Base-by-base conservation (phyloP, 2,113 vertebrate genomes). In the Gadus chalcogrammus region DNA sequence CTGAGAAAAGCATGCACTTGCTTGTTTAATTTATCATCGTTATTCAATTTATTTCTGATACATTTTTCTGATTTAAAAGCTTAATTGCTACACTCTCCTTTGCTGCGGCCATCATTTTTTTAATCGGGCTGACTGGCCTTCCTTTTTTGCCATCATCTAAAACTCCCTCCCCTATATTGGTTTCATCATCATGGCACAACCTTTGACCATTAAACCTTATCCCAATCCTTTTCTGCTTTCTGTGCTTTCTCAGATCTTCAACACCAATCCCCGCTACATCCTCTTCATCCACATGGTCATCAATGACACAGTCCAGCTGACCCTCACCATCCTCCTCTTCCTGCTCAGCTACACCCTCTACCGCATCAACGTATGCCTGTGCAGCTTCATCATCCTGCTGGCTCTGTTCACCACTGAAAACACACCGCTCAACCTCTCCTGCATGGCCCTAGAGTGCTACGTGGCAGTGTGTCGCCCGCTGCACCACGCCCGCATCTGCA, bases 381-480 rank as follows among this genome's bases (percentile, higher is more conserved):
- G 86, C 4, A 77, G 13, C 27, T 1, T 62, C 7, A 38, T 88
- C 0, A 27, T 8, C n/a, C 62, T 86, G 15, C 0, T 85, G 0
- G 63, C 85, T 1, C 56, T 85, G 9, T 65, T 83, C 67, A 63
- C 84, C 63, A 82, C 83, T 4, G 81, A 86, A 42, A 90, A 85
- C 79, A 90, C 86, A 0, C 89, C 90, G 3, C 74, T 92, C 63
- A 92, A 85, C 71, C 80, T 92, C 74, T 90, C 88, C 0, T 85
- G 88, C 63, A 91, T 92, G 91, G 90, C 88, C 0, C 35, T 86
- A n/a, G 91, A 92, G 63, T 88, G 90, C 64, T 91, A 88, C 80
- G 75, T 90, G 58, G 90, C 91, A 74, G 62, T 92, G 13, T 90
- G 91, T 35, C 5, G 89, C 17, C 91, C 91, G 1, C 76, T 92